Evolutionary conservation across 2,888 invertebrate genomes (phyloP).

Genomic region (Volucella inflata): DNA sequence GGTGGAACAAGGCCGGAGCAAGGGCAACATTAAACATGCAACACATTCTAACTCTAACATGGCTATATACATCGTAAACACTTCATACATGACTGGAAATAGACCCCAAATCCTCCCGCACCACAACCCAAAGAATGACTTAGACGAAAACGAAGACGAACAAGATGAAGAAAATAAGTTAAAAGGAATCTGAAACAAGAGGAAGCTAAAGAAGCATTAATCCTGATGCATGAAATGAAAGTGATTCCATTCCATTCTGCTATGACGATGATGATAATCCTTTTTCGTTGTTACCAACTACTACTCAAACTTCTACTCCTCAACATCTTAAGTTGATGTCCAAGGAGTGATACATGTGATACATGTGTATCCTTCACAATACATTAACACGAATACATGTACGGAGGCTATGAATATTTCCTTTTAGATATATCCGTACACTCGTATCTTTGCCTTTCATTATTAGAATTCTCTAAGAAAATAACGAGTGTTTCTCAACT

Average conservation of each 20-base stretch:
- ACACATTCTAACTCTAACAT: conserved; percentile 32
- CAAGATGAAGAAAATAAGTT: conserved; percentile 4
- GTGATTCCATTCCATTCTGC: conserved; percentile 53
- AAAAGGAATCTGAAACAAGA: conserved; percentile 31
- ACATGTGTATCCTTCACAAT: conserved; percentile 34
- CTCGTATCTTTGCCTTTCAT: conserved; percentile 14
- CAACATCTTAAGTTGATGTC: conserved; percentile 35
- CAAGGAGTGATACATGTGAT: conserved; percentile 42
- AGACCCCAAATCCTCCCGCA: background rate
- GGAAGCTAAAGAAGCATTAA: conserved; percentile 42
- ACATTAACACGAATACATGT: background rate
- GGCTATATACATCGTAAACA: conserved; percentile 37
- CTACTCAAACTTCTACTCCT: conserved; percentile 1
- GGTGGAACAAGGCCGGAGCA: background rate
- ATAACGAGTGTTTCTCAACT: conserved; percentile 62
- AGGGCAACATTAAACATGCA: conserved; percentile 44
- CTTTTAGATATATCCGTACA: background rate
- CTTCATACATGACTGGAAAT: conserved; percentile 22
- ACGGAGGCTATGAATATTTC: background rate
- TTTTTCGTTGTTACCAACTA: conserved; percentile 42
- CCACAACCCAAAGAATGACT: background rate
- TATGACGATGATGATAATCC: conserved; percentile 58
- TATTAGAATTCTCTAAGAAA: conserved; percentile 59
- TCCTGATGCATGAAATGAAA: conserved; percentile 49
- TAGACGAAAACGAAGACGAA: background rate